Base-by-base conservation (phyloP, 1,140 invertebrate genomes). In the Acyrthosiphon pisum region DNA sequence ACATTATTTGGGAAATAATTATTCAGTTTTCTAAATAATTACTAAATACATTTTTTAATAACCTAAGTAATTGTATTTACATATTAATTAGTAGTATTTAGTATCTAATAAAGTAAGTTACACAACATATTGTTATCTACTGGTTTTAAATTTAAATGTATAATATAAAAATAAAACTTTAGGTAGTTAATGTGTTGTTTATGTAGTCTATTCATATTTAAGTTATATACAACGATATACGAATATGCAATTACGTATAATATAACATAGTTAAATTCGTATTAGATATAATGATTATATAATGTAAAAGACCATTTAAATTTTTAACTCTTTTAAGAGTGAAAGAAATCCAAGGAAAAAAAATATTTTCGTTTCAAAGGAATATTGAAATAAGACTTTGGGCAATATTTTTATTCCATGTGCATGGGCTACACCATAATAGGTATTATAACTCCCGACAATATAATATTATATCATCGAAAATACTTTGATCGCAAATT, bases 401-500 rank as follows among this genome's bases (percentile, higher is more conserved):
- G 26, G 23, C 9, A 2, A 26, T 76, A 48, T 81, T 91, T 91
- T 76, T 76, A 76, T 91, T 46, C 30, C 8, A 41, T 41, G 2
- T 46, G 41, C 18, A 11, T 81, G 90, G 26, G 37, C 37, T 30
- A 41, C 26, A 87, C 11, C n/a, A 50, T 35, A 30, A 86, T 76
- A 76, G 46, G 30, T 46, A 76, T 46, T 7, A 44, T 35, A 7
- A 35, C 30, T n/a, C 6, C 2, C 26, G 18, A 76, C 44, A 8
- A 91, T 91, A n/a, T 23, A 46, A 46, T 46, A 46, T 46, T 9
- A 53, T 68, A 91, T 76, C 56, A 81, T 48, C 30, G 18, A 30
- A 76, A 91, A 91, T 91, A 91, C 60, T 76, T 76, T n/a, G 41
- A n/a, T 91, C 30, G 9, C n/a, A 76, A 46, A 91, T 68, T 46